Percentiles rank a stretch among this genome's conserved stretches.
Evolutionary conservation across 2,113 vertebrate genomes (phyloP).

Genomic region (Larimichthys crocea): DNA sequence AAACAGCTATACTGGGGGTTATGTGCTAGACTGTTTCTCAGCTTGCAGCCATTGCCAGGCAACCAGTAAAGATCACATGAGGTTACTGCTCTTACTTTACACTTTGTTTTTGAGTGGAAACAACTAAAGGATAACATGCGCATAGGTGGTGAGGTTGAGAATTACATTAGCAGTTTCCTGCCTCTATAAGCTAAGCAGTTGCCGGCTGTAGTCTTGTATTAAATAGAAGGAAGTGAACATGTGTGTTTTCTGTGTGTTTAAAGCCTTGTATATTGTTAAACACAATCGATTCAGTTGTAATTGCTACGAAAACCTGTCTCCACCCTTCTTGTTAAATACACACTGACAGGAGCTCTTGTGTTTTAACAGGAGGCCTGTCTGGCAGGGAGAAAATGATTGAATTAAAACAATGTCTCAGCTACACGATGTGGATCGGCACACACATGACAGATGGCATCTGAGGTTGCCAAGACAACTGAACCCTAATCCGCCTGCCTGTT

Average conservation of each 20-base stretch:
- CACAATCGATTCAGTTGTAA: background rate
- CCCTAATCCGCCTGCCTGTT: conserved; percentile 65
- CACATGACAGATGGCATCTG: conserved; percentile 81
- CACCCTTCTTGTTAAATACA: conserved; percentile 29
- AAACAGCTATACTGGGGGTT: too few relatives aligned
- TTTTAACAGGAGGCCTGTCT: conserved; percentile 45
- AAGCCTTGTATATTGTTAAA: background rate
- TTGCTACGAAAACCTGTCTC: conserved; percentile 1
- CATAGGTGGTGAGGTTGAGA: too few relatives aligned
- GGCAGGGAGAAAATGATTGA: conserved; percentile 65
- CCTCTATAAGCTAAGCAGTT: background rate
- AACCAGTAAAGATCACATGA: background rate
- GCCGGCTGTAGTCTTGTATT: background rate
- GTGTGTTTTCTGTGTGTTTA: background rate
- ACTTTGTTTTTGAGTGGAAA: too few relatives aligned
- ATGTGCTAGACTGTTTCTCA: too few relatives aligned
- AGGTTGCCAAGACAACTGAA: conserved; percentile 85
- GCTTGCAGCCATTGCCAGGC: too few relatives aligned
- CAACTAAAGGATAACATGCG: too few relatives aligned
- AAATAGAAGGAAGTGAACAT: too few relatives aligned
- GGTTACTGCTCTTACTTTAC: too few relatives aligned
- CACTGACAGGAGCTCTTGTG: background rate
- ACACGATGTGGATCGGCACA: conserved; percentile 79
- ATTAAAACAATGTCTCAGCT: conserved; percentile 76
- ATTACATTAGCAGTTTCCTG: too few relatives aligned